These are phyloP conservation scores for Drosophila picticornis DNA, from an alignment of 2,888 invertebrate species.

Conservation along the genomic window DNA sequence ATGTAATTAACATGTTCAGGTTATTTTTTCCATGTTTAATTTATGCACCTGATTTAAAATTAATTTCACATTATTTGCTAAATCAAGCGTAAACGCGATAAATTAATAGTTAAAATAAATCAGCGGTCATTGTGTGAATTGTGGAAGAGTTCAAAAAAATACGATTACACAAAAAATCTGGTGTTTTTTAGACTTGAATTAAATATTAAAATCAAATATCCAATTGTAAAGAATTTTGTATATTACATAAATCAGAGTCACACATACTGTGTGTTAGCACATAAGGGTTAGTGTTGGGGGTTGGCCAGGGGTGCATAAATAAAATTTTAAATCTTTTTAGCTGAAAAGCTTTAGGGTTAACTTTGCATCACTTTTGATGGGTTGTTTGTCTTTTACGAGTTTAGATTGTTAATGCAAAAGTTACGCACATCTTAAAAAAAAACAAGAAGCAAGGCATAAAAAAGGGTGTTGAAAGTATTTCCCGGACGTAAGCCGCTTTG, in stretches of 20 bases:
- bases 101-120: slow-evolving; percentile 71
- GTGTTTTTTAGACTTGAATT: slow-evolving; percentile 23
- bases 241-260: slow-evolving; percentile 25
- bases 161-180: slow-evolving; percentile 7
- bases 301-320: slow-evolving; percentile 47
- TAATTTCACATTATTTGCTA: slow-evolving; percentile 66
- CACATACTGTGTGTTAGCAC: neutral
- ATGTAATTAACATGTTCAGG: slow-evolving; percentile 62
- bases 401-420: slow-evolving; percentile 67
- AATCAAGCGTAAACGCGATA: slow-evolving; percentile 75
- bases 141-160: slow-evolving; percentile 17
- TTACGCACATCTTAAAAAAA: slow-evolving; percentile 29
- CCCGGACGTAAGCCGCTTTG: slow-evolving; percentile 32
- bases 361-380: slow-evolving; percentile 49
- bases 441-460: neutral
- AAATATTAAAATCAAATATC: slow-evolving; percentile 40
- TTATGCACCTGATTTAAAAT: slow-evolving; percentile 64
- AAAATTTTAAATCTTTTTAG: slow-evolving; percentile 70
- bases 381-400: slow-evolving; percentile 67
- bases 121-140: slow-evolving; percentile 17
- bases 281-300: neutral
- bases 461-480: slow-evolving; percentile 61
- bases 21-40: slow-evolving; percentile 42
- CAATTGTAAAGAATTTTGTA: slow-evolving; percentile 19
- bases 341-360: slow-evolving; percentile 33